Base-by-base conservation (phyloP, 2,797 vertebrate species). In the Hoplostethus atlanticus region DNA sequence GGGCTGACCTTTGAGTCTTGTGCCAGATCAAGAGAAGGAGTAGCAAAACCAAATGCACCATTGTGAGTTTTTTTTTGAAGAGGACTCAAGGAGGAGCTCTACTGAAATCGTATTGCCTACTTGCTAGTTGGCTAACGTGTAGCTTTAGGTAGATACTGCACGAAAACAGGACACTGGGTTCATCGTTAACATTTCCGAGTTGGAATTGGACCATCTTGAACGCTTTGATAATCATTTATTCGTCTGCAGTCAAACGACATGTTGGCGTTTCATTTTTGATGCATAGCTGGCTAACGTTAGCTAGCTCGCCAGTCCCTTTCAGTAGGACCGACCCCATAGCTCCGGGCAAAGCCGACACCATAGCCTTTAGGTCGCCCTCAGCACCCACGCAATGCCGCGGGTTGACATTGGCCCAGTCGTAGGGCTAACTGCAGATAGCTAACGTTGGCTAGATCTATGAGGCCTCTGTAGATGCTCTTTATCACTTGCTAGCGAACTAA, bases 371-470 rank as follows among this genome's bases (percentile, higher is more conserved):
- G 1, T 25, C 84, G 64, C 81, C 74, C 60, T n/a, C 17, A 13
- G 60, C 31, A 6, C 40, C 13, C 63, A 91, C 89, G 91, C 83
- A 16, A 92, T 84, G 90, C 72, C 92, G 93, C 62, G 89, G 93
- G 4, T 76, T 63, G 70, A 69, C 25, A 2, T 5, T 3, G 84
- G 89, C 83, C 91, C 62, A 34, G 38, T 30, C 30, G 13, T 16
- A 52, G 72, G 69, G 81, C 68, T 71, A 75, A 51, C 59, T 38
- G 36, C 60, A 31, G 60, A 68, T 4, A 84, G 84, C 87, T 85
- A 88, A 73, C 73, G 63, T 67, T 79, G 79, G 68, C 76, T 62
- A 68, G 54, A 47, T 8, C 13, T 11, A 63, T 16, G 56, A 77
- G 68, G 64, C 65, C 78, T 10, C 60, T 63, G 62, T 36, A 61